phyloP scores from a whole-genome alignment of 2,888 invertebrate species.

The Melinopterus prodromus region DNA sequence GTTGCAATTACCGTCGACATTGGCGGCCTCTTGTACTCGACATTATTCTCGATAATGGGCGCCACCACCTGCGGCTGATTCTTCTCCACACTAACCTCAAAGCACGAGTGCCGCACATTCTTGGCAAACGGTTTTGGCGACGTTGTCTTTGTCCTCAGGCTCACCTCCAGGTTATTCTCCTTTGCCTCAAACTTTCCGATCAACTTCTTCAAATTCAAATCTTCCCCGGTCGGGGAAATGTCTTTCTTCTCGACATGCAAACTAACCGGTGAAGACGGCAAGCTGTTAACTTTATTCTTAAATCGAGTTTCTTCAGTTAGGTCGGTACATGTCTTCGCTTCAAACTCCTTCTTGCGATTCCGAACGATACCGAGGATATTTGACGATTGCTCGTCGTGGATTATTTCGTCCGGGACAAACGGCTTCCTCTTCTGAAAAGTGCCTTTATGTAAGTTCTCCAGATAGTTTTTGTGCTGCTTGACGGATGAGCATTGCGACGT shows the following conservation, averaged over 20 bases:
- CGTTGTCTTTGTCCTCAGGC: slow-evolving; percentile 41
- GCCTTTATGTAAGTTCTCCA: slow-evolving; percentile 61
- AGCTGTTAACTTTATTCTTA: slow-evolving; percentile 62
- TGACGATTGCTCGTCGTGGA: slow-evolving; percentile 52
- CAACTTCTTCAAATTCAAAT: slow-evolving; percentile 76
- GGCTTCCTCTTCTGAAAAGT: slow-evolving; percentile 50
- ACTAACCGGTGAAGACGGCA: slow-evolving; percentile 72
- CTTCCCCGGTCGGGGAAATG: slow-evolving; percentile 60
- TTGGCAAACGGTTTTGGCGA: slow-evolving; percentile 38
- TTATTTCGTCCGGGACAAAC: slow-evolving; percentile 54
- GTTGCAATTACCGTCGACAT: slow-evolving; percentile 73
- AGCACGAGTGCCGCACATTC: slow-evolving; percentile 54
- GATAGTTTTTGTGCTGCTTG: slow-evolving; percentile 63
- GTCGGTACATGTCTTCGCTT: slow-evolving; percentile 70
- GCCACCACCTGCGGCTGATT: slow-evolving; percentile 50
- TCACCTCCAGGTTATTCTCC: slow-evolving; percentile 46
- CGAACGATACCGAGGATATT: slow-evolving; percentile 75
- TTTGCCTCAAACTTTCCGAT: slow-evolving; percentile 75
- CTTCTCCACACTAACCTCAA: slow-evolving; percentile 54
- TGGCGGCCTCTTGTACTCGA: slow-evolving; percentile 58
- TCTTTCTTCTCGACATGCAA: slow-evolving; percentile 50
- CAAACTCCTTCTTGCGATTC: slow-evolving; percentile 88
- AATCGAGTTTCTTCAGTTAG: slow-evolving; percentile 42
- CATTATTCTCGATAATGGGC: slow-evolving; percentile 49
- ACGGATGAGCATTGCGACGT: slow-evolving; percentile 64